Percentiles rank a stretch among this genome's conserved stretches.
Evolutionary conservation across 2,797 vertebrate species (phyloP).

Genomic region (Mormyrops boulengeri): DNA sequence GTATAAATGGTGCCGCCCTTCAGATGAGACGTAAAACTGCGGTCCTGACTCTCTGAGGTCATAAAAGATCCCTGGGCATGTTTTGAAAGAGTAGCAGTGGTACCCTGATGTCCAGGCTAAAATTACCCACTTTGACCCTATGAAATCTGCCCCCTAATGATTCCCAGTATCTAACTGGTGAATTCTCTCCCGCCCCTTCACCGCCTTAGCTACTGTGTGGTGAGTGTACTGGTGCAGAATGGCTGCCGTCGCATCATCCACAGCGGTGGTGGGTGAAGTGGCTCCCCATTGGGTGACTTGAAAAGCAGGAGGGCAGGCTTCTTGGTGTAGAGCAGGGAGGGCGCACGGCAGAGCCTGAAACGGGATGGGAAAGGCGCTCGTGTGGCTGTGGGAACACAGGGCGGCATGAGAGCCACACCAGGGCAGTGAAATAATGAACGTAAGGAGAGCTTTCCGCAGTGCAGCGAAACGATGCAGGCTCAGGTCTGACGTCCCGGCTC

Average conservation of each 20-base stretch:
- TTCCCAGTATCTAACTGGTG: neutral
- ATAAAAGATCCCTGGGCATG: neutral
- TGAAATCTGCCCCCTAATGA: neutral
- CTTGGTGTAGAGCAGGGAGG: neutral
- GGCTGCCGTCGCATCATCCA: neutral
- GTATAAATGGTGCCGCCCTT: neutral
- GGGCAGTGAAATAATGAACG: neutral
- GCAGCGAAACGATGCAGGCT: neutral
- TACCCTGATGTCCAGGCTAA: neutral
- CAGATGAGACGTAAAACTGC: neutral
- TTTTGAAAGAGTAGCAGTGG: neutral
- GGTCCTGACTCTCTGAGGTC: neutral
- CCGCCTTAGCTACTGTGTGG: neutral
- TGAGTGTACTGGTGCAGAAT: neutral
- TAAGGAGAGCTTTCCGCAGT: neutral
- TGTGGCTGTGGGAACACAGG: neutral
- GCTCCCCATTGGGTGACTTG: neutral
- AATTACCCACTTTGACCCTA: neutral
- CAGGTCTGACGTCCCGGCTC: neutral
- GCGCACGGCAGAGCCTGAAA: neutral
- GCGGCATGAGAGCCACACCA: neutral
- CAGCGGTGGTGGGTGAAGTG: neutral
- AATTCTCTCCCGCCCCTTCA: neutral
- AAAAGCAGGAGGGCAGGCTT: neutral
- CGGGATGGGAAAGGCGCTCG: neutral